Conservation (phyloP, 2,113 vertebrate species). For the Triplophysa rosa region DNA sequence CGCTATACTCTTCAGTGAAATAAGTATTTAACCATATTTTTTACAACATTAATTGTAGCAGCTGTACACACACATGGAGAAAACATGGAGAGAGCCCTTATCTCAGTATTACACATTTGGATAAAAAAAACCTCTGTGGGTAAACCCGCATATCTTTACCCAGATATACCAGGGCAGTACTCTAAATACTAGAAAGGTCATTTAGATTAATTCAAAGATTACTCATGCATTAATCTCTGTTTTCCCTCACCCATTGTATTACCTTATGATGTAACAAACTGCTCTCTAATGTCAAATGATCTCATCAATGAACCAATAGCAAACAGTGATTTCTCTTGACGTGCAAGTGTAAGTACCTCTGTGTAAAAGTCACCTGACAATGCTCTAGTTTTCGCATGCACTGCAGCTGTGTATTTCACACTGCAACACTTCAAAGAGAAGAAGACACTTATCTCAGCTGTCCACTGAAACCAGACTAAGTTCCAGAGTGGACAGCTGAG, state of each 20-base stretch:
- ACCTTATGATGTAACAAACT: constrained; percentile 6
- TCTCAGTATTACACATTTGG: not conserved
- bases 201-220: not conserved
- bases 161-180: not conserved
- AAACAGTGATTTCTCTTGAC: not conserved
- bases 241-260: not conserved
- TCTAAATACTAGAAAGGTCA: not conserved
- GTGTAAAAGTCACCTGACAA: not conserved
- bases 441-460: not conserved
- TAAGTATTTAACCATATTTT: too few relatives aligned
- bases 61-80: too few relatives aligned
- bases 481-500: constrained; percentile 5
- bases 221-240: not conserved
- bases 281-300: not conserved
- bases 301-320: not conserved
- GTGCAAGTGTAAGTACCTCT: constrained; percentile 13
- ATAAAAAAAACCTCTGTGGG: not conserved
- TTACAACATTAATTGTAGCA: too few relatives aligned
- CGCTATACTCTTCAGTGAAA: too few relatives aligned
- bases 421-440: not conserved
- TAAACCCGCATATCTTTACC: not conserved
- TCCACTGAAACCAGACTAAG: not conserved
- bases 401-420: not conserved
- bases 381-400: not conserved
- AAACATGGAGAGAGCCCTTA: not conserved